Conservation (phyloP, 1,140 invertebrate species). For the Tenebrio molitor region DNA sequence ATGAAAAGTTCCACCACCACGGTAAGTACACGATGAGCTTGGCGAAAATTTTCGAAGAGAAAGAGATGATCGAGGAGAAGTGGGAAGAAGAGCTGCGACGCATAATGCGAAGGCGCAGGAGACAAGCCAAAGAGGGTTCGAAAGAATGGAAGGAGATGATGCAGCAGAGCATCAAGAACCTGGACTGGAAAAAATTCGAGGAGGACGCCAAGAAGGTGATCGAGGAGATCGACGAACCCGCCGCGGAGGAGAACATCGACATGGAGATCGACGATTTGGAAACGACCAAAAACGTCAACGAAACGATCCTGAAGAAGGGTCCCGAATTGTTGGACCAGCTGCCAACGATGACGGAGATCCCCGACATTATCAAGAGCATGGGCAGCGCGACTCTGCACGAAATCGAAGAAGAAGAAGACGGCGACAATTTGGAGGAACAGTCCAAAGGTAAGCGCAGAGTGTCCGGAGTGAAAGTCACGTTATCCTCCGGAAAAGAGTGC, state of each 20-base stretch:
- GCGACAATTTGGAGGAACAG: conserved; percentile 66
- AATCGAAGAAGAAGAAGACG: conserved; percentile 73
- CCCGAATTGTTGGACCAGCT: conserved; percentile 69
- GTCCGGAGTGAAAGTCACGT: conserved; percentile 61
- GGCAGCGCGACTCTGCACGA: conserved; percentile 72
- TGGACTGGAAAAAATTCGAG: conserved; percentile 75
- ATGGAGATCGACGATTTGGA: conserved; percentile 70
- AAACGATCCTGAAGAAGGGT: conserved; percentile 68
- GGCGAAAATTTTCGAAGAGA: conserved; percentile 84
- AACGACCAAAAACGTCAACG: conserved; percentile 72
- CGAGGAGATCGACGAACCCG: conserved; percentile 65
- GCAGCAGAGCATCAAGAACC: conserved; percentile 71
- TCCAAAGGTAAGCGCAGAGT: conserved; percentile 65
- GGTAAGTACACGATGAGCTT: conserved; percentile 71
- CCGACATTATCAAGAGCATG: conserved; percentile 74
- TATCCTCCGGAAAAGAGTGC: conserved; percentile 67
- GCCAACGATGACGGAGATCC: conserved; percentile 75
- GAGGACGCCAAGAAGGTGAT: conserved; percentile 70
- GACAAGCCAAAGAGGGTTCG: conserved; percentile 66
- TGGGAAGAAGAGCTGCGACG: conserved; percentile 68
- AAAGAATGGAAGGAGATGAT: conserved; percentile 73
- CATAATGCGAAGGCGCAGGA: conserved; percentile 63
- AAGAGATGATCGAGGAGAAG: conserved; percentile 75
- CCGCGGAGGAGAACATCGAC: conserved; percentile 60
- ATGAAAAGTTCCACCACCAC: conserved; percentile 74